phyloP scores from a whole-genome alignment of 2,888 invertebrate species.

The Crossocerus cetratus region DNA sequence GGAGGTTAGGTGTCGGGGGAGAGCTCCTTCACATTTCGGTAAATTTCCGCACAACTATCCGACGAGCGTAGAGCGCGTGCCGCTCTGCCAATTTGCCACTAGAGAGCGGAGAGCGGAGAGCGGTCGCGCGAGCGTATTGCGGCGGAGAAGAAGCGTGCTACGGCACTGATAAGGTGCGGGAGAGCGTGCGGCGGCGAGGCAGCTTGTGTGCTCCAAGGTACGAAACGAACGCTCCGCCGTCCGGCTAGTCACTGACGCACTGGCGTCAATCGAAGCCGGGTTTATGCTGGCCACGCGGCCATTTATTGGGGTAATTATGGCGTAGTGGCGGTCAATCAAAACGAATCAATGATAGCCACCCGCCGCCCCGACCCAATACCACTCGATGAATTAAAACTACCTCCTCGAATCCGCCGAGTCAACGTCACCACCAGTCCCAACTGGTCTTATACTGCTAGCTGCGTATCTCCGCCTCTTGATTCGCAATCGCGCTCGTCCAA shows the following conservation, averaged over 20 bases:
- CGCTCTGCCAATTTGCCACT: background rate
- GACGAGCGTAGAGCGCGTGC: background rate
- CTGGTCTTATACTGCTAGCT: too few species aligned
- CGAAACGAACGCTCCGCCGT: constrained; percentile 53
- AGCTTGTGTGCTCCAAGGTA: constrained; percentile 10
- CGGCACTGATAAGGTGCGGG: constrained; percentile 14
- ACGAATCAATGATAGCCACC: background rate
- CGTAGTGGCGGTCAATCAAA: constrained; percentile 7
- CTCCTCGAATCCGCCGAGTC: too few species aligned
- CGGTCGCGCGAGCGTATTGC: too few species aligned
- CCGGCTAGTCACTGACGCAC: constrained; percentile 57
- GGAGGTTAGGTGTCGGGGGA: constrained; percentile 34
- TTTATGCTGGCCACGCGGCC: constrained; percentile 37
- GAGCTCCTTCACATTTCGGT: background rate
- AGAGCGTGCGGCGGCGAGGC: background rate
- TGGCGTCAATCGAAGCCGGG: constrained; percentile 32
- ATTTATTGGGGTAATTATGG: constrained; percentile 29
- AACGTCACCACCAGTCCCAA: too few species aligned
- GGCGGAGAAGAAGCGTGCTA: background rate
- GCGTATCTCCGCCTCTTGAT: too few species aligned
- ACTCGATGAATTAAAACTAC: too few species aligned
- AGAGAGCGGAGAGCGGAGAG: background rate
- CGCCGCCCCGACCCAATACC: too few species aligned
- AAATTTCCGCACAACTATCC: background rate
- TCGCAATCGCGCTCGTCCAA: too few species aligned